Base-by-base conservation (phyloP, 2,888 invertebrate species). In the Polylopha cassiicola region DNA sequence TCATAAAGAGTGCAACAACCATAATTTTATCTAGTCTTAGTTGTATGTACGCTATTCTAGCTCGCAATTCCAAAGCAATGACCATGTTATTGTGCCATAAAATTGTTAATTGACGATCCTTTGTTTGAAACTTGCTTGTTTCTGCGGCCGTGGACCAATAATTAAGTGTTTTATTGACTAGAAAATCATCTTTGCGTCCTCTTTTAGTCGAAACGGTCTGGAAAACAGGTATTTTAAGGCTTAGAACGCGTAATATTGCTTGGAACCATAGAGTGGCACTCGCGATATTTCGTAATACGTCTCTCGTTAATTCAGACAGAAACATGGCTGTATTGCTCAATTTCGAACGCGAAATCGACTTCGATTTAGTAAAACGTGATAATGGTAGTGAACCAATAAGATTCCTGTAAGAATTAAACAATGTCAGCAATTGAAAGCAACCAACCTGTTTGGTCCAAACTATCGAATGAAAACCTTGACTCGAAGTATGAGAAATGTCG, bases 401-500 rank as follows among this genome's bases (percentile, higher is more conserved):
- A 70, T 43, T 73, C 66, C 50, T 51, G 48, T 60, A 45, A 51
- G 65, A 48, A 39, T 11, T 44, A 31, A 39, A 71, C 59, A 46
- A 84, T 84, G 84, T 82, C 82, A 11, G 65, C 78, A 4, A 30
- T 82, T 37, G 67, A 73, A 17, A 63, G 72, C 11, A 66, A 53
- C 14, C 65, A 67, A 36, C 52, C 58, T 2, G 53, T 66, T 34
- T 82, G 84, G 82, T 53, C 68, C 2, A 51, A 65, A 3, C 44
- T 65, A 17, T 36, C 52, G 1, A 65, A 52, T 8, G 71, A 75
- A 41, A 61, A 57, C 4, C 49, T 73, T 5, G 63, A 74, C 46
- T 66, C 78, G 0, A 84, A 75, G 48, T 78, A 84, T 29, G 84
- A 85, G 41, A 85, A 85, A 64, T 85, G 84, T 61, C 66, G 77